Conservation (phyloP, 2,113 vertebrate species). For the Crypturellus undulatus region DNA sequence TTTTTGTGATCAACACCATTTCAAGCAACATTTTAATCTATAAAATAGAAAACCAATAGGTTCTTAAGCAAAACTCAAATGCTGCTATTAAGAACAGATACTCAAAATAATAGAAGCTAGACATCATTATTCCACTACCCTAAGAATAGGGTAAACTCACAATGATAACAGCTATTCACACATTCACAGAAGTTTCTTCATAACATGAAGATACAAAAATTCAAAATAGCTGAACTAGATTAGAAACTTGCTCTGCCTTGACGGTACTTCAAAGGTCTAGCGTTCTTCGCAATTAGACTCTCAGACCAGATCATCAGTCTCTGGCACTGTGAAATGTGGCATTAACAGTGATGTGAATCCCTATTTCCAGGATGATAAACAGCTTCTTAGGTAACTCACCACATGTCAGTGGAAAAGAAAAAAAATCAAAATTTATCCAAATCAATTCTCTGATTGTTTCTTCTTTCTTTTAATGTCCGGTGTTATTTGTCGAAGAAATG, state of each 20-base stretch:
- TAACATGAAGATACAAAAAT: conserved; percentile 35
- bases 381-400: conserved; percentile 27
- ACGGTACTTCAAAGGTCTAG: not conserved
- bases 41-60: not conserved
- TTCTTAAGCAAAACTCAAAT: not conserved
- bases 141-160: conserved; percentile 34
- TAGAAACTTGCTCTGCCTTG: conserved; percentile 3
- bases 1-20: not conserved
- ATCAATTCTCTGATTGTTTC: not conserved
- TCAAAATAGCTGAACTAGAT: conserved; percentile 35
- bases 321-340: not conserved
- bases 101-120: conserved; percentile 11
- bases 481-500: conserved; percentile 71
- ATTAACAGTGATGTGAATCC: not conserved
- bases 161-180: not conserved
- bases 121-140: conserved; percentile 18
- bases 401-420: not conserved
- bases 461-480: conserved; percentile 60
- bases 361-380: not conserved
- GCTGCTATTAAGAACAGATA: not conserved
- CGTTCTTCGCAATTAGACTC: not conserved
- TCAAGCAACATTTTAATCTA: not conserved
- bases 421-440: not conserved
- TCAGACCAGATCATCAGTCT: not conserved
- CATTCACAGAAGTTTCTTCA: conserved; percentile 19